Base-by-base conservation (phyloP, 2,113 vertebrate genomes). In the Gyps fulvus region DNA sequence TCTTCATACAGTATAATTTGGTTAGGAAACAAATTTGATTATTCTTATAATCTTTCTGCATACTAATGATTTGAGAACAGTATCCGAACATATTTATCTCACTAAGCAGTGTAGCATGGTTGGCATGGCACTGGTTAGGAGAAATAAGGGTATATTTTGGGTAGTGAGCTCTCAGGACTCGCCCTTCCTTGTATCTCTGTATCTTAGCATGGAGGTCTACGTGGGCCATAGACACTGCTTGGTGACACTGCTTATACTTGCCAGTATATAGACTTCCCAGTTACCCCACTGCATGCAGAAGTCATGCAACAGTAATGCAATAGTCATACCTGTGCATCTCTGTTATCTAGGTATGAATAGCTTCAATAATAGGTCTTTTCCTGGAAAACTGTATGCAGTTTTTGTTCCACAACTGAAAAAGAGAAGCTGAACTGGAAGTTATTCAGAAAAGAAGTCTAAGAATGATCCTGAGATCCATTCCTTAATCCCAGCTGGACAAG, bases 11-110 rank as follows among this genome's bases (percentile, higher is more conserved):
- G 32, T 31, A 78, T 84, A 96, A 97, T 89, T 92, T 79, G 18
- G 23, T 89, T 89, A 54, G 67, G 70, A 95, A 94, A 49, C 2
- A 87, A 96, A 93, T 91, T 70, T 94, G 49, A 94, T 97, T 96
- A 95, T 77, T 89, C 57, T 47, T 83, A n/a, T 55, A 93, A 89
- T 87, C 59, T 88, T 83, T 73, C 59, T 82, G 61, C 52, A 74
- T 76, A 43, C 31, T 95, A 87, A 90, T 76, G 47, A 81, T 87
- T 43, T 90, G 65, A 89, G 91, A 84, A 55, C 31, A 27, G 13
- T 76, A 57, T 49, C 27, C 16, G 43, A 32, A 25, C 5, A 11
- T 43, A 73, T 55, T 83, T 83, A n/a, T 59, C 45, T 71, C 26
- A 29, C 38, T 74, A 47, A 89, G 47, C 23, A 67, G 32, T 7